Evolutionary conservation across 37 sponge, comb jelly and placozoan genomes (phyloP).

Genomic region (Tethya wilhelma): DNA sequence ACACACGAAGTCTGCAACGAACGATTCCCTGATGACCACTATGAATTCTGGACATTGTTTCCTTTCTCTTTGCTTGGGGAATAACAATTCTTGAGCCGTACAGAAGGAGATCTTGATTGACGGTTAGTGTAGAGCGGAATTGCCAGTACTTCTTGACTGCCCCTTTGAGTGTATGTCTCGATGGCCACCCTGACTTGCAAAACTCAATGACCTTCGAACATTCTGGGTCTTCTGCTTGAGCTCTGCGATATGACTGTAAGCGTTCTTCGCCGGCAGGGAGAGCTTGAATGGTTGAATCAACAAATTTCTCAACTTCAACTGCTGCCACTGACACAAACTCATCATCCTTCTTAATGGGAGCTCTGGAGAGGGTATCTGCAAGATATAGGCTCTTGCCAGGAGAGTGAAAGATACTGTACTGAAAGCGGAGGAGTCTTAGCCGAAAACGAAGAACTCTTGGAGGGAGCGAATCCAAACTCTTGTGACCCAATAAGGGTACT

Average conservation of each 20-base stretch:
- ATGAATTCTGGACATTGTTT: background rate
- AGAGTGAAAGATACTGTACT: slow-evolving; percentile 6
- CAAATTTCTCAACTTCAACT: background rate
- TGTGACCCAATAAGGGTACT: slow-evolving; percentile 25
- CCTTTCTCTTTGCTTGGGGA: background rate
- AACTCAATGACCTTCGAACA: background rate
- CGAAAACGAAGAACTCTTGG: slow-evolving; percentile 34
- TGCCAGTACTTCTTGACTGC: background rate
- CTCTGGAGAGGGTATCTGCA: background rate
- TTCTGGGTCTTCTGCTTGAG: background rate
- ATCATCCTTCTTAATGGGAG: background rate
- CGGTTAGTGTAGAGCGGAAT: background rate
- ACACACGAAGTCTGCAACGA: background rate
- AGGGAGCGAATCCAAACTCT: slow-evolving; percentile 13
- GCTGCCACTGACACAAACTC: background rate
- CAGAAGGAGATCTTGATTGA: background rate
- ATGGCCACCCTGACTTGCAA: slow-evolving; percentile 8
- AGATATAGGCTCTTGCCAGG: too few species aligned
- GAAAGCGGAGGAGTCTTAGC: slow-evolving; percentile 17
- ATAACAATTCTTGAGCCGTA: background rate
- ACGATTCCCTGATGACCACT: background rate
- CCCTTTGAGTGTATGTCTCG: background rate
- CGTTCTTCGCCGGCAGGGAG: background rate
- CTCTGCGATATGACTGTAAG: background rate
- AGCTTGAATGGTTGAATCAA: background rate